A percentile compares a stretch with the other conserved stretches of the same genome.
Conservation (phyloP, 92 coral and sea anemone genomes). For the Muricea muricata region DNA sequence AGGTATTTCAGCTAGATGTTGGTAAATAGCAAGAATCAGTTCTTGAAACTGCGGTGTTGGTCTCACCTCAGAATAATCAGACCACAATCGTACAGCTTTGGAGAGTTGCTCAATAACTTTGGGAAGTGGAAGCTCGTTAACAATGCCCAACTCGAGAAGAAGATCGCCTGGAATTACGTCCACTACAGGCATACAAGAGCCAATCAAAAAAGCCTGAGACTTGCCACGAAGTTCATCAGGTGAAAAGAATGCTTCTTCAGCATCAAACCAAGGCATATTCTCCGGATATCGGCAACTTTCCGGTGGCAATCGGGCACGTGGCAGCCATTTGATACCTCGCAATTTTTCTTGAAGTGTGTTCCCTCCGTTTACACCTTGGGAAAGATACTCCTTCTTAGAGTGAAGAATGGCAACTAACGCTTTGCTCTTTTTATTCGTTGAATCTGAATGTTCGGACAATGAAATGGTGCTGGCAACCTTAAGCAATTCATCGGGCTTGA, state of each 20-base stretch:
- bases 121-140: constrained; percentile 47
- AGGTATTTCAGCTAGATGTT: constrained; percentile 42
- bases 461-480: constrained; percentile 73
- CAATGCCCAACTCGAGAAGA: constrained; percentile 68
- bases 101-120: constrained; percentile 65
- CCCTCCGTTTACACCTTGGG: not conserved
- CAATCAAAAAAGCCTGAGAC: constrained; percentile 61
- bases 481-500: constrained; percentile 76
- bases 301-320: constrained; percentile 58
- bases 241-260: constrained; percentile 45
- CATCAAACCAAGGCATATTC: constrained; percentile 76
- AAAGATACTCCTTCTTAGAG: constrained; percentile 32
- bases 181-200: constrained; percentile 73
- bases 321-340: constrained; percentile 66
- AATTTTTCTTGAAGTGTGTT: constrained; percentile 68
- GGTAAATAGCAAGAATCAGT: constrained; percentile 72
- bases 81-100: constrained; percentile 51
- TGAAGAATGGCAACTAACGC: constrained; percentile 70
- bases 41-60: constrained; percentile 38
- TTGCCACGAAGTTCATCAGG: constrained; percentile 65
- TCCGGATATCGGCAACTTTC: constrained; percentile 65
- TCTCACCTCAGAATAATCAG: not conserved
- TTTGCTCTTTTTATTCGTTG: constrained; percentile 62
- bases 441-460: constrained; percentile 62
- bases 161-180: constrained; percentile 68